Conservation (phyloP, 2,797 vertebrate genomes). For the Danio jaintianensis region DNA sequence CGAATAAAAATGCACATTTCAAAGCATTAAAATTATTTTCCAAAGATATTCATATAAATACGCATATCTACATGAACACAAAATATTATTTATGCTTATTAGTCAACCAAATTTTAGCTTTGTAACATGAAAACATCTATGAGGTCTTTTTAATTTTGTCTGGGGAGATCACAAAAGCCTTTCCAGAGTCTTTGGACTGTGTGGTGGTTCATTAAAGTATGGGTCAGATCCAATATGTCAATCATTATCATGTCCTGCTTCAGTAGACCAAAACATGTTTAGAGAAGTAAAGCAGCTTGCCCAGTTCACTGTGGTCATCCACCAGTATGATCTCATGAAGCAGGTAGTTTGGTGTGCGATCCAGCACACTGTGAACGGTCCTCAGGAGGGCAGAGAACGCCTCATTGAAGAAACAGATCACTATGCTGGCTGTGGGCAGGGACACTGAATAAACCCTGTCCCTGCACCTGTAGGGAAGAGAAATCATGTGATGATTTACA, state of each 20-base stretch:
- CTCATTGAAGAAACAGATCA: slow-evolving; percentile 98
- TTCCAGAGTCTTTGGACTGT: background rate
- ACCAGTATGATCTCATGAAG: slow-evolving; percentile 93
- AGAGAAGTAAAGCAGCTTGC: slow-evolving; percentile 69
- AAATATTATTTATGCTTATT: background rate
- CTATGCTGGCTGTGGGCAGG: slow-evolving; percentile 87
- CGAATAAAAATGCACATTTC: too few relatives aligned
- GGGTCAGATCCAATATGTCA: background rate
- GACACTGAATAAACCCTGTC: slow-evolving; percentile 79
- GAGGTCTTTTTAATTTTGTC: background rate
- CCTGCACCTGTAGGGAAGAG: slow-evolving; percentile 79
- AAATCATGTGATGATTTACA: background rate
- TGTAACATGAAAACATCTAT: background rate
- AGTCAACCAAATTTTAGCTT: background rate
- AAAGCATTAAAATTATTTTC: background rate
- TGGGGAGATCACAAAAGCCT: background rate
- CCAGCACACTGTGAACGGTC: slow-evolving; percentile 91
- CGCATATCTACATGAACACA: too few relatives aligned
- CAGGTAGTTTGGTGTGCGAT: slow-evolving; percentile 84
- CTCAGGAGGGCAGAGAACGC: slow-evolving; percentile 91
- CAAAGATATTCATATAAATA: background rate
- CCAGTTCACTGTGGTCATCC: slow-evolving; percentile 92
- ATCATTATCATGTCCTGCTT: background rate
- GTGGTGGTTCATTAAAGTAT: background rate
- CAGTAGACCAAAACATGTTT: background rate